These are phyloP conservation scores for Trachelus tabidus DNA, from an alignment of 2,888 invertebrate species.

Conservation along the genomic window DNA sequence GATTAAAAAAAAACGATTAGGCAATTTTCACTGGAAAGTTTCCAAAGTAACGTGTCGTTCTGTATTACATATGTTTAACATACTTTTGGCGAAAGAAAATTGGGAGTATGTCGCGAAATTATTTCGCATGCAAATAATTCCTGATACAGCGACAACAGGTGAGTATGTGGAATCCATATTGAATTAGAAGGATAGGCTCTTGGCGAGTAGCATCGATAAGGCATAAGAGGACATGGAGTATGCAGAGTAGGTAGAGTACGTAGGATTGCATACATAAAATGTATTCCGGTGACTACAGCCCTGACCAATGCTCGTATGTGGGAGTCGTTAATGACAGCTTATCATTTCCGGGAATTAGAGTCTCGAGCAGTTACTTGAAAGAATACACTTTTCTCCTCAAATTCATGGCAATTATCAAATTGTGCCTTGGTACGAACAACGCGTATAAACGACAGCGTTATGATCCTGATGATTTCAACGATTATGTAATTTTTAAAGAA, in stretches of 20 bases:
- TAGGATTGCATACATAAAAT: background rate
- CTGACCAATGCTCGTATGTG: background rate
- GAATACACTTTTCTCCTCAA: conserved; percentile 8
- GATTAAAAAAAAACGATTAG: background rate
- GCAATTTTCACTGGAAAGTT: too few species aligned
- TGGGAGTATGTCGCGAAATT: background rate
- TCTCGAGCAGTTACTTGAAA: background rate
- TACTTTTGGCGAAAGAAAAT: background rate
- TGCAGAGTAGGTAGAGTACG: background rate
- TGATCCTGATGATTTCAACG: background rate
- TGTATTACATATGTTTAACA: background rate
- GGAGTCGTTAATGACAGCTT: conserved; percentile 14
- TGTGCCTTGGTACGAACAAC: conserved; percentile 18
- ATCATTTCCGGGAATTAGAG: conserved; percentile 40
- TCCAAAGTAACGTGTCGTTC: too few species aligned
- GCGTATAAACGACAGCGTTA: background rate
- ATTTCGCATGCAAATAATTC: background rate
- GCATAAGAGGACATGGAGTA: background rate
- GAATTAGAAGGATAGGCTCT: background rate
- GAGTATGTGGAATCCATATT: background rate
- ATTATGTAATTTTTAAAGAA: background rate
- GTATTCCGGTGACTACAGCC: background rate
- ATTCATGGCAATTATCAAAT: conserved; percentile 33
- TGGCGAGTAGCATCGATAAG: background rate
- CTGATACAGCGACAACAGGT: background rate